Percentiles rank a stretch among this genome's conserved stretches.
Conservation (phyloP, 2,888 invertebrate species). For the Zootermopsis nevadensis region DNA sequence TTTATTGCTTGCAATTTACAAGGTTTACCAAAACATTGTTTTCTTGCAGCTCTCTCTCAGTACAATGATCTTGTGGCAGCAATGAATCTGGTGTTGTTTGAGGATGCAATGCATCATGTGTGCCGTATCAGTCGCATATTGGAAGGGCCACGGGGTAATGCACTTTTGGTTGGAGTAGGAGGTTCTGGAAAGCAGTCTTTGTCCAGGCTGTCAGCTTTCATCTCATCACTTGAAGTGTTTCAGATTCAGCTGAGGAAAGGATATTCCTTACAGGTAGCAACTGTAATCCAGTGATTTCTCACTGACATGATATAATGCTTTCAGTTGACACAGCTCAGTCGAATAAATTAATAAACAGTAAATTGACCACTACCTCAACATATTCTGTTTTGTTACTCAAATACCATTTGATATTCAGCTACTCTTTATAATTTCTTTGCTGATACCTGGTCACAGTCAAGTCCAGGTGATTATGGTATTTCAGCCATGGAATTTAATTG, state of each 20-base stretch:
- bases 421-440: too few species aligned
- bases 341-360: too few species aligned
- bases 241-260: slow-evolving; percentile 93
- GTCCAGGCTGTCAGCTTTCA: slow-evolving; percentile 88
- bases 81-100: slow-evolving; percentile 94
- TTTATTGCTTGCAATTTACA: too few species aligned
- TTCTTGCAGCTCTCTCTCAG: slow-evolving; percentile 71
- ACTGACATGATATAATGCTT: too few species aligned
- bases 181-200: slow-evolving; percentile 95
- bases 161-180: slow-evolving; percentile 91
- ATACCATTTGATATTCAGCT: too few species aligned
- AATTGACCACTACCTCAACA: too few species aligned
- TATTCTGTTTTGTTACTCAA: too few species aligned
- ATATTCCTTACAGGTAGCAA: slow-evolving; percentile 71
- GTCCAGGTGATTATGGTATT: too few species aligned
- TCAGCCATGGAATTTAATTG: too few species aligned
- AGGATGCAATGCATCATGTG: slow-evolving; percentile 94
- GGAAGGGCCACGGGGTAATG: slow-evolving; percentile 92
- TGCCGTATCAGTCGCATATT: slow-evolving; percentile 89
- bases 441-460: too few species aligned
- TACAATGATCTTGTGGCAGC: slow-evolving; percentile 92
- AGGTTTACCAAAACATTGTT: background rate
- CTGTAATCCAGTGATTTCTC: slow-evolving; percentile 71
- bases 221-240: slow-evolving; percentile 91
- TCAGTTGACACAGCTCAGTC: too few species aligned